Conservation (phyloP, 1,140 invertebrate species). For the Conopomorpha cramerella region DNA sequence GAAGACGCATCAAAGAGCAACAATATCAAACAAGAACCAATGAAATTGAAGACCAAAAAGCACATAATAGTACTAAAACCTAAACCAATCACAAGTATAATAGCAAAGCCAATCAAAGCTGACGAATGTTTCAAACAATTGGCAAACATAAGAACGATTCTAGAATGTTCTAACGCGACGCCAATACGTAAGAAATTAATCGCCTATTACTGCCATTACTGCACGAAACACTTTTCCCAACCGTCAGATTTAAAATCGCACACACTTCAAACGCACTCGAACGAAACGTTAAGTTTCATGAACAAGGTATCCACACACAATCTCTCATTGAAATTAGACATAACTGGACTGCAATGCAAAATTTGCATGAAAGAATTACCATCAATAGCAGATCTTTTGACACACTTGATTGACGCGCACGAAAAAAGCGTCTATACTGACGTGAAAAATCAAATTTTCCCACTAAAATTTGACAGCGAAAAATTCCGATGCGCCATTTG, state of each 20-base stretch:
- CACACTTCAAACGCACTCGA: conserved; percentile 15
- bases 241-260: conserved; percentile 28
- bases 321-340: conserved; percentile 25
- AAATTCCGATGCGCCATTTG: conserved; percentile 20
- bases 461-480: conserved; percentile 21
- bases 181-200: conserved; percentile 15
- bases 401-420: conserved; percentile 19
- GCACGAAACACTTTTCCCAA: conserved; percentile 14
- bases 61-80: too few relatives aligned
- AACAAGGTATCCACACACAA: conserved; percentile 13
- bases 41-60: too few relatives aligned
- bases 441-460: conserved; percentile 23
- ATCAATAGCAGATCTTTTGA: conserved; percentile 12
- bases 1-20: too few relatives aligned
- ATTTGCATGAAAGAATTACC: conserved; percentile 12
- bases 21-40: too few relatives aligned
- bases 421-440: conserved; percentile 11
- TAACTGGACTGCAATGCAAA: conserved; percentile 22
- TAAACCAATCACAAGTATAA: too few relatives aligned
- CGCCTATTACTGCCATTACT: conserved; percentile 26
- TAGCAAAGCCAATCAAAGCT: too few relatives aligned
- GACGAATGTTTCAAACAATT: too few relatives aligned
- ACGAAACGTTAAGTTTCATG: conserved; percentile 10
- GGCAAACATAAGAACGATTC: conserved; percentile 19
- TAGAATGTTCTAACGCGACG: conserved; percentile 25